Base-by-base conservation (phyloP, 2,888 invertebrate species). In the Watsonalla binaria region DNA sequence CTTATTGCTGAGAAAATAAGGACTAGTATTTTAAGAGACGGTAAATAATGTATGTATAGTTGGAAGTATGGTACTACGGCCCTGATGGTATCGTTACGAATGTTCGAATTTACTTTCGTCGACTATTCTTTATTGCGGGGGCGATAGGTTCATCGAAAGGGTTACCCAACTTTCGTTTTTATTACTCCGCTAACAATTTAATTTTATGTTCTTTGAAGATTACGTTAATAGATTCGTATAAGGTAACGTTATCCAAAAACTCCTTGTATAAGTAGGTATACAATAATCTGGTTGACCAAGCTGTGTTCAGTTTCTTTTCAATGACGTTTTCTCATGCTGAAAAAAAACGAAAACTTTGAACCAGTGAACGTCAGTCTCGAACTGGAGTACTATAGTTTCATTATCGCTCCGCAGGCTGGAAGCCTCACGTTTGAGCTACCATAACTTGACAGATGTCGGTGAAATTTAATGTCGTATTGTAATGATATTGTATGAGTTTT, bases 111-210 rank as follows among this genome's bases (percentile, higher is more conserved):
- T 61, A 63, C 73, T 73, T 73, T 74, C 70, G 62, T 64, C 63
- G 59, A 59, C 66, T 55, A 67, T 67, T 70, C 65, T 64, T 42
- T 54, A 54, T 63, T 58, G 58, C 54, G 52, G 51, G 65, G 65
- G 67, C 65, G 62, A 65, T 60, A 61, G 47, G 57, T 64, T 49
- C 39, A 49, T 37, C 9, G n/a, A 49, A 49, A 49, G 49, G 49
- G 49, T 60, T 57, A 57, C 54, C 46, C 50, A 52, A 71, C 76
- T 76, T 75, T 78, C 74, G 60, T 61, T 76, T 76, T 76, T 66
- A 62, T 65, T 66, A 51, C 54, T 51, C 55, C 45, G 47, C 55
- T 59, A 54, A 58, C 54, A 51, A 59, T 61, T 60, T 35, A 46
- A 52, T 60, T 58, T 54, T 52, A 52, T 54, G 48, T 54, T 49